Percentiles rank a stretch among this genome's conserved stretches.
Evolutionary conservation across 2,888 invertebrate genomes (phyloP).

Genomic region (Bedellia somnulentella): DNA sequence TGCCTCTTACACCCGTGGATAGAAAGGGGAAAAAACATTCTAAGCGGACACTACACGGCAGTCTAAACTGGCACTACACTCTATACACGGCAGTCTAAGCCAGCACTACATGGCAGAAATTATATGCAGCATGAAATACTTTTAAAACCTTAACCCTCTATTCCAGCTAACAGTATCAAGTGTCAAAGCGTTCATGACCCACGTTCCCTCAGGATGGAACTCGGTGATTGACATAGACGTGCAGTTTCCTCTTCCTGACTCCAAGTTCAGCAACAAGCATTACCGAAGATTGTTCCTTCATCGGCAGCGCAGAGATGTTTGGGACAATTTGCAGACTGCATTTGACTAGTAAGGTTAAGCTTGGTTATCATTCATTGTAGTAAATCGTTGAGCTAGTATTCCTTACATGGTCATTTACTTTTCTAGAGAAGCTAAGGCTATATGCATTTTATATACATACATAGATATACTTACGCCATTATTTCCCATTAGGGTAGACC

Average conservation of each 20-base stretch:
- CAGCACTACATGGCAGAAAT: too few relatives aligned
- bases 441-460: too few relatives aligned
- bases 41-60: too few relatives aligned
- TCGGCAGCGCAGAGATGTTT: conserved; percentile 56
- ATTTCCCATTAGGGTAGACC: too few relatives aligned
- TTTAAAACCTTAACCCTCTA: conserved; percentile 1
- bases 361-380: background rate
- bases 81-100: too few relatives aligned
- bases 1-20: too few relatives aligned
- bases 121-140: background rate
- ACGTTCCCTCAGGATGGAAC: conserved; percentile 61
- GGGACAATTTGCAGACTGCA: conserved; percentile 39
- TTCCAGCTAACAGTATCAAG: conserved; percentile 59
- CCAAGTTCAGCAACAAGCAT: conserved; percentile 25
- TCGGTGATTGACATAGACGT: conserved; percentile 62
- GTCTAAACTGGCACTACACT: too few relatives aligned
- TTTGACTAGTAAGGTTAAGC: conserved; percentile 35
- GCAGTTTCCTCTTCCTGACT: conserved; percentile 51
- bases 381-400: too few relatives aligned
- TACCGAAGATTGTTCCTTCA: conserved; percentile 33
- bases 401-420: too few relatives aligned
- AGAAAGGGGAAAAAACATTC: too few relatives aligned
- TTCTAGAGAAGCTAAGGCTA: too few relatives aligned
- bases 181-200: conserved; percentile 58
- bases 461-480: too few relatives aligned